Evolutionary conservation across 2,888 invertebrate genomes (phyloP), one percentile per base, ranked within the genome.

Genomic region (Loripinus fragilis): DNA sequence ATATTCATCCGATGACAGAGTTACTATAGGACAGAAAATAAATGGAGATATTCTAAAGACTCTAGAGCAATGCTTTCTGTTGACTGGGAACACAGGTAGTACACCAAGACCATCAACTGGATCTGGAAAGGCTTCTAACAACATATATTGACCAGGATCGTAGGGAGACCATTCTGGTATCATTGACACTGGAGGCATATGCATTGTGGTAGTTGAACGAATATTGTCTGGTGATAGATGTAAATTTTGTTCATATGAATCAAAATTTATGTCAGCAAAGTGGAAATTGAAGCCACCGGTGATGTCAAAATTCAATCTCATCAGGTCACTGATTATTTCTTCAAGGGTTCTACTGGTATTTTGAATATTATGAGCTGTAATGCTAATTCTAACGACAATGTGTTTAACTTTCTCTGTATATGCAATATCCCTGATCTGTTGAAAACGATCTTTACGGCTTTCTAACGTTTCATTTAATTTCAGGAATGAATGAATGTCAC

Each of bases 401-500:
- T 60, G 33, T 1, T 33, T 30, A 1, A 60, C 60, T 33, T 33
- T 30, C 33, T 60, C 60, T 60, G 12, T 7, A 33, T 20, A 52
- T 3, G 23, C 3, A 28, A 60, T 17, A 60, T 33, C 60, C 3
- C 17, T 30, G 3, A 5, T 15, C 10, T 60, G 12, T 15, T 60
- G 33, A 33, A 33, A 33, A 1, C 33, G 33, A 3, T 60, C 33
- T 10, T 5, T 7, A 1, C 33, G 33, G 20, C 23, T 23, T 60
- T 20, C 12, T 33, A 60, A 33, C 1, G 60, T 33, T 17, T 60
- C 60, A 3, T 67, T 45, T 20, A 67, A 23, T 28, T 67, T 67
- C n/a, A 67, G 7, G n/a, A 67, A 67, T 42, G 42, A n/a, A 1
- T 67, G 42, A 12, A 67, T 23, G 42, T 67, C n/a, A 23, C 52